phyloP scores from a whole-genome alignment of 2,113 vertebrate genomes.

The Atractosteus spatula region DNA sequence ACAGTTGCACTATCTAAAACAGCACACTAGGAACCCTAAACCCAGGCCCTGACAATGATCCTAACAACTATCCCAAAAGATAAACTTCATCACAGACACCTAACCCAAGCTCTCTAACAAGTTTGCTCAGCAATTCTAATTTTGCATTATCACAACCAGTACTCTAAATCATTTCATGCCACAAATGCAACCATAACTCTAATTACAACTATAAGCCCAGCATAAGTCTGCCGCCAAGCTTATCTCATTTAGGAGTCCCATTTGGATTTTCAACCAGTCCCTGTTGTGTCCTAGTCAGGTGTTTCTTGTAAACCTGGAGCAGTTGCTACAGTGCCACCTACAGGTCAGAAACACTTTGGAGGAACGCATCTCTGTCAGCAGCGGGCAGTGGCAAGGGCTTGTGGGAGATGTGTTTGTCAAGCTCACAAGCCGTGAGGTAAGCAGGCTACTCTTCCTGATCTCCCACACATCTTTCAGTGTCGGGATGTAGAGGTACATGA shows the following conservation, averaged over 20 bases:
- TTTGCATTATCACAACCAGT: too few relatives aligned
- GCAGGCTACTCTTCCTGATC: neutral
- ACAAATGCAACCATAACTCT: neutral
- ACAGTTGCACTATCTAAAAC: too few relatives aligned
- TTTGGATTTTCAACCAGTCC: neutral
- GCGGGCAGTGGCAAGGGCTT: conserved; percentile 57
- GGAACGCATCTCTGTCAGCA: conserved; percentile 45
- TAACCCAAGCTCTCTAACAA: too few relatives aligned
- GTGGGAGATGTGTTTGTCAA: conserved; percentile 65
- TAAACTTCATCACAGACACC: too few relatives aligned
- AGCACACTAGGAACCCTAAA: neutral
- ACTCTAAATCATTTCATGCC: too few relatives aligned
- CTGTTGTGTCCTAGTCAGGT: conserved; percentile 46
- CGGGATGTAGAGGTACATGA: neutral
- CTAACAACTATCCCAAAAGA: too few relatives aligned
- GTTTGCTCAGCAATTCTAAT: too few relatives aligned
- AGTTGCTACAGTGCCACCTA: conserved; percentile 63
- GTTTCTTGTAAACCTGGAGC: conserved; percentile 52
- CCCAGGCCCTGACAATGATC: too few relatives aligned
- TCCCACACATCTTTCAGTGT: neutral
- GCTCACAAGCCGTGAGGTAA: conserved; percentile 63
- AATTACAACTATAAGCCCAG: neutral
- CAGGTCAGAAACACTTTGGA: conserved; percentile 69
- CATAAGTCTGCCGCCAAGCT: neutral
- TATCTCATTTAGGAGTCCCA: too few relatives aligned